These are phyloP conservation scores for Coelopa frigida DNA, from an alignment of 1,140 invertebrate species.

Conservation along the genomic window DNA sequence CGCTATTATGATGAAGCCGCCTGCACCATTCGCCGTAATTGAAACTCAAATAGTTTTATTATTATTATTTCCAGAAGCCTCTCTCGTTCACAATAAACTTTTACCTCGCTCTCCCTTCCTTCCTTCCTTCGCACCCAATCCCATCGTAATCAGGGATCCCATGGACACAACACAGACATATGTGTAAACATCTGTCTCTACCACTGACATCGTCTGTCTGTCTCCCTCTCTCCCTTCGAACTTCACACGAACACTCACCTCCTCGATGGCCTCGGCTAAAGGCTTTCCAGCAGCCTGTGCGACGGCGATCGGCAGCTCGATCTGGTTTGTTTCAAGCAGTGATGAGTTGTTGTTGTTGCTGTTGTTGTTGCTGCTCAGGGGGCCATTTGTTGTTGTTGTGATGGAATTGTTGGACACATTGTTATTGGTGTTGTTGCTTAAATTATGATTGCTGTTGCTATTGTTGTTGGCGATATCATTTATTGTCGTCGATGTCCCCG, in stretches of 20 bases:
- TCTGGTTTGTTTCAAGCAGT: conserved; percentile 20
- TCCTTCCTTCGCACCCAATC: too few relatives aligned
- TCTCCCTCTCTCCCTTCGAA: too few relatives aligned
- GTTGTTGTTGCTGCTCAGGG: conserved; percentile 14
- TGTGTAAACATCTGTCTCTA: too few relatives aligned
- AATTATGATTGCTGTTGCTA: conserved; percentile 8
- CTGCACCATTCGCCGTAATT: too few relatives aligned
- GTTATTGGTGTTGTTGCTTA: conserved; percentile 10
- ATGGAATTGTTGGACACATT: background rate
- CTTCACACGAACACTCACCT: conserved; percentile 49
- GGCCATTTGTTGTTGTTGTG: conserved; percentile 13
- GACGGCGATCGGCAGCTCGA: conserved; percentile 48
- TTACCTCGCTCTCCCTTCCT: too few relatives aligned
- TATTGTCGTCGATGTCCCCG: conserved; percentile 16
- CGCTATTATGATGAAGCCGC: too few relatives aligned
- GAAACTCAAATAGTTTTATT: too few relatives aligned
- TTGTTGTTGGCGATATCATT: conserved; percentile 18
- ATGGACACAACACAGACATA: too few relatives aligned
- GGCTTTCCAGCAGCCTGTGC: conserved; percentile 58
- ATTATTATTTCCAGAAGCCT: too few relatives aligned
- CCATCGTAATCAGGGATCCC: too few relatives aligned
- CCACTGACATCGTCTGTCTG: too few relatives aligned
- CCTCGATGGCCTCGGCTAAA: conserved; percentile 56
- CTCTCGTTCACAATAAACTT: too few relatives aligned
- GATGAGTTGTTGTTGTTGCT: conserved; percentile 17